Conservation (phyloP, 2,113 vertebrate genomes). For the Ramphastos sulfuratus region DNA sequence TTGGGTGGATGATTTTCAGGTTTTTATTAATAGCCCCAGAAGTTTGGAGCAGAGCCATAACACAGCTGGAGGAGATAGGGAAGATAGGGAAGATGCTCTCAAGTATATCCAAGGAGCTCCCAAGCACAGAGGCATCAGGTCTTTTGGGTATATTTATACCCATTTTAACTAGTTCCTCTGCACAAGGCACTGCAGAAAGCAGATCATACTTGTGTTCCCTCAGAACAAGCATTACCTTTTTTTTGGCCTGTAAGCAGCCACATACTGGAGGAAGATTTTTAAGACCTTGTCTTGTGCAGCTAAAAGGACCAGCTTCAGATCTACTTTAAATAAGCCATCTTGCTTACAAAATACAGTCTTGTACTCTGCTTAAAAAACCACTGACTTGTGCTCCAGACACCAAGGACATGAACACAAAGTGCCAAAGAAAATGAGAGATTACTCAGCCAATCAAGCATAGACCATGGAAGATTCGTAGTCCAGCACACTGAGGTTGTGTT, state of each 20-base stretch:
- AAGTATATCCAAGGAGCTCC: background rate
- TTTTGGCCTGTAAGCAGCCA: background rate
- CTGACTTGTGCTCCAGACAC: background rate
- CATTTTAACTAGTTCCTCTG: background rate
- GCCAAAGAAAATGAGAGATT: slow-evolving; percentile 31
- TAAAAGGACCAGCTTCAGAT: background rate
- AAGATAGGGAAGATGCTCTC: background rate
- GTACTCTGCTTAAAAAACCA: background rate
- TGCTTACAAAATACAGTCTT: background rate
- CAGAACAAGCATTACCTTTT: background rate
- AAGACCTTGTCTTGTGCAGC: background rate
- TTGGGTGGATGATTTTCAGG: background rate
- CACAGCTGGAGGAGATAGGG: background rate
- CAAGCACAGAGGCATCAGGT: background rate
- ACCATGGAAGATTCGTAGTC: background rate
- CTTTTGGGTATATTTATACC: background rate
- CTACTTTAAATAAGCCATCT: background rate
- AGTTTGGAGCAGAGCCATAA: background rate
- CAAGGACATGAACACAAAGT: background rate
- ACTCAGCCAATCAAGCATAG: slow-evolving; percentile 15
- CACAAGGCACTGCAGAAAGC: background rate
- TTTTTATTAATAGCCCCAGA: background rate
- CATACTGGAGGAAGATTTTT: background rate
- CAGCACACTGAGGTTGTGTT: background rate
- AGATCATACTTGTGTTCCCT: background rate